A percentile compares a stretch with the other conserved stretches of the same genome.
Conservation (phyloP, 2,113 vertebrate species). For the Phylloscopus trochiloides region DNA sequence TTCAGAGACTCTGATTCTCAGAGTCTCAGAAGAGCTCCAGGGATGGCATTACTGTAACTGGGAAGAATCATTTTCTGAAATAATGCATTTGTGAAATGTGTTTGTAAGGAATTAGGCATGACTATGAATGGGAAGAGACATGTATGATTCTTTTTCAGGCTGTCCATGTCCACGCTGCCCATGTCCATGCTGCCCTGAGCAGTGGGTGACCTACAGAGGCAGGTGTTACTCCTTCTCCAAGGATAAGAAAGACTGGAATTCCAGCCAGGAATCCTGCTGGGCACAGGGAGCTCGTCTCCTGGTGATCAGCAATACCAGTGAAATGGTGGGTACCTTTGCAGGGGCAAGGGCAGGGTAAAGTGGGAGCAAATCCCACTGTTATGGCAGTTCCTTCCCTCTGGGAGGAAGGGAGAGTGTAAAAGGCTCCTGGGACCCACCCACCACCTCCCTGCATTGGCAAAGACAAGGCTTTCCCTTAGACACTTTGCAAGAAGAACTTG, state of each 20-base stretch:
- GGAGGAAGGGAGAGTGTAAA: neutral
- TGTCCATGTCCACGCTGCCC: neutral
- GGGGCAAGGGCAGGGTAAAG: neutral
- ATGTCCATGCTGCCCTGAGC: neutral
- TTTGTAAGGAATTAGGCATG: neutral
- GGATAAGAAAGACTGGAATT: slow-evolving; percentile 16
- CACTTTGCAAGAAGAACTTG: neutral
- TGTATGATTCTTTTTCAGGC: neutral
- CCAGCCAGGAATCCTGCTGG: slow-evolving; percentile 13
- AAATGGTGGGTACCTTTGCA: neutral
- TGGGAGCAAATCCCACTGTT: neutral
- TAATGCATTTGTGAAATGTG: neutral
- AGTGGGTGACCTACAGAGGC: slow-evolving; percentile 5
- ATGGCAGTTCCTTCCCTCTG: neutral
- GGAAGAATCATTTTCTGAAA: neutral
- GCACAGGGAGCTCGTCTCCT: neutral
- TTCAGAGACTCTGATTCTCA: neutral
- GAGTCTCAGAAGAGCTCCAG: neutral
- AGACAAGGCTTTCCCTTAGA: neutral
- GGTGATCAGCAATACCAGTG: neutral
- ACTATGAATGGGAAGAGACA: neutral
- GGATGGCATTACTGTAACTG: neutral
- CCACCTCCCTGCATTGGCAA: neutral
- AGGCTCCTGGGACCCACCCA: neutral
- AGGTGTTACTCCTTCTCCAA: slow-evolving; percentile 44